Evolutionary conservation across 2,797 vertebrate species (phyloP).

Genomic region (Lepilemur ruficaudatus): DNA sequence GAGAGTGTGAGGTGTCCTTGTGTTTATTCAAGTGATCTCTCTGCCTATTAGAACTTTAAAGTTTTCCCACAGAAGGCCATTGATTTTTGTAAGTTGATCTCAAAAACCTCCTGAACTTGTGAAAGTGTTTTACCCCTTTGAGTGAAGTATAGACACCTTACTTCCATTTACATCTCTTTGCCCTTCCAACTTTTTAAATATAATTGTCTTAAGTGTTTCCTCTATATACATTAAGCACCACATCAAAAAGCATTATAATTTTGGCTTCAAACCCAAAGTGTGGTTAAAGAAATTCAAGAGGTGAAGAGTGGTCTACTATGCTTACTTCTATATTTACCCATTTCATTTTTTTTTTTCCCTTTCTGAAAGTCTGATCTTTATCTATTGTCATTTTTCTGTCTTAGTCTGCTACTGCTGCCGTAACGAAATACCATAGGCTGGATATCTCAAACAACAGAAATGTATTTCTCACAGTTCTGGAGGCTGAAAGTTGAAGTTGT

Average conservation of each 20-base stretch:
- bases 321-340: neutral
- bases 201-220: neutral
- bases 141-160: neutral
- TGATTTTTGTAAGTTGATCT: neutral
- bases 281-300: neutral
- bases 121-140: neutral
- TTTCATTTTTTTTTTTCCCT: neutral
- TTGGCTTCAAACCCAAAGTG: neutral
- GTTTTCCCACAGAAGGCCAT: neutral
- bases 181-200: neutral
- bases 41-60: neutral
- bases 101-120: neutral
- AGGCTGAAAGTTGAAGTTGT: neutral
- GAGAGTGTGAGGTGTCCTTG: neutral
- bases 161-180: neutral
- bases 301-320: neutral
- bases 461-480: neutral
- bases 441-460: neutral
- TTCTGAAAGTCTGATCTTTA: neutral
- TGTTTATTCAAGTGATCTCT: neutral
- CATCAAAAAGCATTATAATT: neutral
- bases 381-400: neutral
- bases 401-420: neutral
- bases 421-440: neutral
- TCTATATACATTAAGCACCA: neutral